Base-by-base conservation (phyloP, 35 echinoderm and acorn worm species). In the Apostichopus parvimensis region DNA sequence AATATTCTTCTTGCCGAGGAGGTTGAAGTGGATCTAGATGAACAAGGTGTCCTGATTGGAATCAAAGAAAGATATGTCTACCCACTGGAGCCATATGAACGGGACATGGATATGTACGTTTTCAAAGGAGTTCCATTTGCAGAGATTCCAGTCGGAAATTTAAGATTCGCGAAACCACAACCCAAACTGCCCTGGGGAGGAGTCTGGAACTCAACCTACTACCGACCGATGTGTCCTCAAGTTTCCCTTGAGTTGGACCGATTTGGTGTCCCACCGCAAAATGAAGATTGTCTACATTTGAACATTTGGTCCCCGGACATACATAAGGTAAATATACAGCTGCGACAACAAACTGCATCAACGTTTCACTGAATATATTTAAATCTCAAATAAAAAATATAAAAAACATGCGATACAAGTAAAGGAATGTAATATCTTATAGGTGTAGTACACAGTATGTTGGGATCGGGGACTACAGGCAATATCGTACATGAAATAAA, bases 261-360 rank as follows among this genome's bases (percentile, higher is more conserved):
- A 22, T 91, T 91, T 57, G 75, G 59, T 59, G 76, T 91, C 53
- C 89, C 89, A 76, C 89, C 89, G 25, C 88, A 93, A 59, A 90
- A 79, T 53, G 96, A 98, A 77, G 96, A 98, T 84, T 98, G 96
- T 60, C 90, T 98, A 7, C 92, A 92, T 80, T 83, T 98, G 15
- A 98, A 98, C 34, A 81, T 98, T 2, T 98, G 92, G 94, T 72
- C 90, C 9, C 96, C 96, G 10, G 68, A 95, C 52, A 93, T 91
- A 12, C 1, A 81, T 13, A 88, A 93, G 76, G 96, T 98, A 91
- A 77, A 79, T 18, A 18, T 75, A 20, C 64, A 68, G 34, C 34
- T 45, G 34, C 34, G 34, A 78, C 17, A 22, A 78, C 17, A 78
- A 78, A 8, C 17, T 78, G 5, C 8, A 78, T 22, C 17, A 9